phyloP scores from a whole-genome alignment of 2,113 vertebrate species.

The Lipophrys pholis region DNA sequence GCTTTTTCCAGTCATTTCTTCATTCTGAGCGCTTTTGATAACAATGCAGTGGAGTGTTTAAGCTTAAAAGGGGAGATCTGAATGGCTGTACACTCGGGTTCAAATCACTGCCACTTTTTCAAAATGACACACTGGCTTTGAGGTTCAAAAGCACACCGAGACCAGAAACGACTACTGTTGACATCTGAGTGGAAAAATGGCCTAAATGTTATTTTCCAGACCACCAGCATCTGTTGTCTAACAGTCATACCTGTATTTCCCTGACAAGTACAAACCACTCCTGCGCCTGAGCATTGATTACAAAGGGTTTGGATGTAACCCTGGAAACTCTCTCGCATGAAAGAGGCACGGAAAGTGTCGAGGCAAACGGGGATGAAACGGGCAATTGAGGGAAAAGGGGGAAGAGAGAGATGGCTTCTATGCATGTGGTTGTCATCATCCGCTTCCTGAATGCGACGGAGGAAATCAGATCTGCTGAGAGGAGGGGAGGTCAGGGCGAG shows the following conservation, averaged over 20 bases:
- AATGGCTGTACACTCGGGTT: background rate
- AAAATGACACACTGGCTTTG: background rate
- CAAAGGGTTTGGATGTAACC: background rate
- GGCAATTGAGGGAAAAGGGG: background rate
- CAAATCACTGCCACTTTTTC: background rate
- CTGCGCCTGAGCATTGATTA: constrained; percentile 14
- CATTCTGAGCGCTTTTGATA: no score
- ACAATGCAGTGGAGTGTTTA: background rate
- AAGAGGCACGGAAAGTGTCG: constrained; percentile 29
- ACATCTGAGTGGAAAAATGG: no score
- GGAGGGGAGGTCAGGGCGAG: constrained; percentile 37
- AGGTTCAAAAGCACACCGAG: background rate
- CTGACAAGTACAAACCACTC: constrained; percentile 16
- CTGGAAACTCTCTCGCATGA: constrained; percentile 11
- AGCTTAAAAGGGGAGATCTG: background rate
- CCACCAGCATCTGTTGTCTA: background rate
- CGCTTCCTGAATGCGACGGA: constrained; percentile 51
- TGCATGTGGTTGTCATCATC: constrained; percentile 56
- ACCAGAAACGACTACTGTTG: no score
- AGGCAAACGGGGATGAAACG: constrained; percentile 13
- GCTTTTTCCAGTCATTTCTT: background rate
- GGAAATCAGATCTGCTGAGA: constrained; percentile 51
- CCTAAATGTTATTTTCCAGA: background rate
- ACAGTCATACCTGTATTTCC: constrained; percentile 10
- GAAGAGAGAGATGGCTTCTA: constrained; percentile 6